Evolutionary conservation across 2,113 vertebrate species (phyloP).

Genomic region (Apteryx mantelli): DNA sequence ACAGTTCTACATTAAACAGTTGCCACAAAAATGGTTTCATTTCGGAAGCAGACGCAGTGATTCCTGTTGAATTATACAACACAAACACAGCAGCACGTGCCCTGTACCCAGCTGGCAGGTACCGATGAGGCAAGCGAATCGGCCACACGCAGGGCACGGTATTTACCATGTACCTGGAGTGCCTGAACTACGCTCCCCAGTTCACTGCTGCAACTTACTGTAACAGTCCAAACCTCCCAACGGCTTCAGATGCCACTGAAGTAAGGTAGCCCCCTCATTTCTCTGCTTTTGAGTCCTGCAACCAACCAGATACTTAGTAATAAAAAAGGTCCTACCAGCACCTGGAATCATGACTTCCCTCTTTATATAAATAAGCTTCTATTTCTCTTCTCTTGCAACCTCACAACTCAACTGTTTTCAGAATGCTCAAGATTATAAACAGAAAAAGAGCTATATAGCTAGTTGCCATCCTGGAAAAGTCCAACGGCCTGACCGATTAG

Average conservation of each 20-base stretch:
- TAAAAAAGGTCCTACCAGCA: background rate
- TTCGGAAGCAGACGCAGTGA: fast-evolving
- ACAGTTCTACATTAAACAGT: background rate
- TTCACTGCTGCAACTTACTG: background rate
- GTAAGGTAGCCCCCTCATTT: fast-evolving
- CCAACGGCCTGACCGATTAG: background rate
- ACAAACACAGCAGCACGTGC: fast-evolving
- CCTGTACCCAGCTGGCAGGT: fast-evolving
- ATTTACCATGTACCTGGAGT: fast-evolving
- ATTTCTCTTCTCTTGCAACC: background rate
- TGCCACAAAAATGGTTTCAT: background rate
- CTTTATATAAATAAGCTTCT: background rate
- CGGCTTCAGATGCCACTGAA: background rate
- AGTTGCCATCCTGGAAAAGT: background rate
- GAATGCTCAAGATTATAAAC: background rate
- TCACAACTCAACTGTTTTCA: background rate
- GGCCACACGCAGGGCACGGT: fast-evolving
- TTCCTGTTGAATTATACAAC: fast-evolving
- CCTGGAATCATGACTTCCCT: background rate
- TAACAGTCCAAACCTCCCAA: background rate
- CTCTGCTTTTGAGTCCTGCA: background rate
- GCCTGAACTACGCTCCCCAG: background rate
- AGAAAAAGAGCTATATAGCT: background rate
- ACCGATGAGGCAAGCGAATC: fast-evolving
- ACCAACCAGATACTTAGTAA: background rate